Base-by-base conservation (phyloP, 2,113 vertebrate genomes). In the Megaptera novaeangliae region DNA sequence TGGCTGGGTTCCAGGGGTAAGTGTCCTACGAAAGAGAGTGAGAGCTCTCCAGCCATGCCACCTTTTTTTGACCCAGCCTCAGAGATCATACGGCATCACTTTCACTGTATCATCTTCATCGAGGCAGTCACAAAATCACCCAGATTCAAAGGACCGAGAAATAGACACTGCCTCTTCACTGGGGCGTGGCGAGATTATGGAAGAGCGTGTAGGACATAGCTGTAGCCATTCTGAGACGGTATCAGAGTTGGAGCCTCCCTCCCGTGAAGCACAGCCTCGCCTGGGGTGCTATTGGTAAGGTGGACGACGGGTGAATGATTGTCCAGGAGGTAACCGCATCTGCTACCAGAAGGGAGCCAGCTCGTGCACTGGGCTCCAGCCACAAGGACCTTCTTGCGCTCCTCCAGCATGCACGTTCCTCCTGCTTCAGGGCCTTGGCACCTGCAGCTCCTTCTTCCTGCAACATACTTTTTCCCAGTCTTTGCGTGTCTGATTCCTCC, bases 251-350 rank as follows among this genome's bases (percentile, higher is more conserved):
- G 27, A 61, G 14, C 39, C 72, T 27, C 20, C 55, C n/a, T 39
- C 7, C 1, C 3, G 3, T 14, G 63, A 34, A 49, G 63, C 39
- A 23, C 18, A 36, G 78, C 57, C 21, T 46, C 21, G 11, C 23
- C 6, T 15, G 18, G 10, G 44, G 29, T 8, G 59, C 69, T 46
- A 9, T 0, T 2, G 46, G 59, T n/a, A 21, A 14, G n/a, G 11
- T 13, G 44, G 9, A 34, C 1, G 13, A 5, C 5, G 0, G 46
- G 23, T 7, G 49, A 44, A 29, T 9, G 59, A 8, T 1, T 0
- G 9, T 4, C 23, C 44, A 29, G 69, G 5, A 52, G 34, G 41
- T 34, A 34, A 11, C 27, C 0, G 0, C 20, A 3, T 66, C 77
- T 44, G 31, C 31, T 29, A 1, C 10, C 23, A 25, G 18, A 46